phyloP scores from a whole-genome alignment of 2,888 invertebrate genomes.

The Synanthedon formicaeformis region DNA sequence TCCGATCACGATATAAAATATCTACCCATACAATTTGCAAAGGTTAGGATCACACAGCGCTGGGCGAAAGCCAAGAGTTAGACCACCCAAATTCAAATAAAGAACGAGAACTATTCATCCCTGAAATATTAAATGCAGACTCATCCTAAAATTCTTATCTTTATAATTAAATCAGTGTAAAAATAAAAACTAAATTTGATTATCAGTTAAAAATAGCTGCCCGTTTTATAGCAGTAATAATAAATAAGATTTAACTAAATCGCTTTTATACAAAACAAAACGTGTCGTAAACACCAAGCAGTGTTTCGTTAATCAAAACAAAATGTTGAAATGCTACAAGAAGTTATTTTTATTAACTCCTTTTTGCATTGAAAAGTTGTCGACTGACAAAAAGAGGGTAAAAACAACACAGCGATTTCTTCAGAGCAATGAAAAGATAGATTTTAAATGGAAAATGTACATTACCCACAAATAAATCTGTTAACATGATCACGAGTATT shows the following conservation, averaged over 20 bases:
- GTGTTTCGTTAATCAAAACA: conserved; percentile 9
- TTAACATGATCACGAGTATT: not conserved
- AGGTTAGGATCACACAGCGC: too few relatives aligned
- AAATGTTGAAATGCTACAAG: not conserved
- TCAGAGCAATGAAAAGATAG: too few relatives aligned
- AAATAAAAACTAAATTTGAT: too few relatives aligned
- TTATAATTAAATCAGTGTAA: too few relatives aligned
- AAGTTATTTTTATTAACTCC: too few relatives aligned
- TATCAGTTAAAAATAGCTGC: not conserved
- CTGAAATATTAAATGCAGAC: too few relatives aligned
- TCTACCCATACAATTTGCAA: too few relatives aligned
- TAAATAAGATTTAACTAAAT: conserved; percentile 4
- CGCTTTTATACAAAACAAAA: conserved; percentile 4
- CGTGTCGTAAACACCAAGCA: conserved; percentile 5
- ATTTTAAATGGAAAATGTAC: not conserved
- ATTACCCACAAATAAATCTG: not conserved
- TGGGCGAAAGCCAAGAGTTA: conserved; percentile 1
- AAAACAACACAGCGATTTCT: too few relatives aligned
- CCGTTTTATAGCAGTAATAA: not conserved
- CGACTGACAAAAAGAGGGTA: too few relatives aligned
- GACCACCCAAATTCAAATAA: conserved; percentile 27
- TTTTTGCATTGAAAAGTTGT: too few relatives aligned
- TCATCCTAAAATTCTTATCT: too few relatives aligned
- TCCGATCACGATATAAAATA: too few relatives aligned
- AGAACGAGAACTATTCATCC: conserved; percentile 3